Conservation (phyloP, 2,797 vertebrate species). For the Xiphophorus birchmanni region DNA sequence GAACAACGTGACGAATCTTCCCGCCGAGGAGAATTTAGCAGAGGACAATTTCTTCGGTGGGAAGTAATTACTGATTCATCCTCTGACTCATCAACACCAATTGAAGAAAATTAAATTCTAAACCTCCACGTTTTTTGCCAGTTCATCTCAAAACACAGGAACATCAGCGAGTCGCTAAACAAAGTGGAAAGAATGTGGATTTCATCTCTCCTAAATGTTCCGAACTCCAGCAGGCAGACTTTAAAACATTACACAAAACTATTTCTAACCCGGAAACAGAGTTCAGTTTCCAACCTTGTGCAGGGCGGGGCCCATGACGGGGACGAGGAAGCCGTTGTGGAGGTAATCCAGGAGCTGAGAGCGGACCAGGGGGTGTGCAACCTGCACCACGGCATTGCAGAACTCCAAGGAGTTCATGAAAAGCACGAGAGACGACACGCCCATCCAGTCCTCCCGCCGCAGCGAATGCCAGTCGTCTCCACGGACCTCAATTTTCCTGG, state of each 20-base stretch:
- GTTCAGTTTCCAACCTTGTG: constrained; percentile 78
- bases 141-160: background rate
- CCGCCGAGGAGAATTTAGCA: background rate
- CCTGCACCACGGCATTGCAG: constrained; percentile 96
- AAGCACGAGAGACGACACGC: constrained; percentile 90
- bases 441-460: constrained; percentile 93
- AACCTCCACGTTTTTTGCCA: background rate
- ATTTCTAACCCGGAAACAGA: background rate
- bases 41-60: background rate
- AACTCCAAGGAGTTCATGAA: constrained; percentile 99
- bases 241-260: background rate
- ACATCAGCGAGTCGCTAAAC: background rate
- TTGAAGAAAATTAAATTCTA: background rate
- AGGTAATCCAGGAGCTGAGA: constrained; percentile 95
- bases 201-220: background rate
- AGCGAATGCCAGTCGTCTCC: constrained; percentile 97
- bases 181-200: background rate
- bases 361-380: constrained; percentile 92
- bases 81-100: background rate
- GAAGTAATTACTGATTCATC: background rate
- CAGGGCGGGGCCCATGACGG: constrained; percentile 94
- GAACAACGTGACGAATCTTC: background rate
- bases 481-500: constrained; percentile 92
- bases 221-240: background rate
- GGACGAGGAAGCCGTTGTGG: constrained; percentile 95